phyloP scores from a whole-genome alignment of 2,797 vertebrate genomes.

The Pseudopleuronectes americanus region DNA sequence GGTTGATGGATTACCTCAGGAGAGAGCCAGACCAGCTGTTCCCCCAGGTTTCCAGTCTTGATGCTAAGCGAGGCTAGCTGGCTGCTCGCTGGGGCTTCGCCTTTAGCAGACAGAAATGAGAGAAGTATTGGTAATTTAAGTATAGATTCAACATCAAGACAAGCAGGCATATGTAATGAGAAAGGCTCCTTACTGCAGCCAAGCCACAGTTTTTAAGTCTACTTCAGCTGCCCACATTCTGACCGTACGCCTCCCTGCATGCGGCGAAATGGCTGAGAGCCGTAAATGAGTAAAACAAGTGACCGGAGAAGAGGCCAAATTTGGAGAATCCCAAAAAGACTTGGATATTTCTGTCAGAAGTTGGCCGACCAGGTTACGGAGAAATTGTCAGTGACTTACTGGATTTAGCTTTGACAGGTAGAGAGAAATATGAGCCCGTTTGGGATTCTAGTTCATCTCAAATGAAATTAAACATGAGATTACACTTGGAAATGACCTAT shows the following conservation, averaged over 20 bases:
- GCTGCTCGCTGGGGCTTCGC: too few species aligned
- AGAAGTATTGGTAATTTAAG: not conserved
- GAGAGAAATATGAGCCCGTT: constrained; percentile 16
- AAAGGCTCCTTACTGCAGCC: not conserved
- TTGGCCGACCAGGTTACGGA: not conserved
- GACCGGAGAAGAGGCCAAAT: constrained; percentile 6
- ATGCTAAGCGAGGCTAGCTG: too few species aligned
- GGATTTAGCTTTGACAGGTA: constrained; percentile 40
- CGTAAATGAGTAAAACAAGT: constrained; percentile 13
- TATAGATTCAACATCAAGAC: not conserved
- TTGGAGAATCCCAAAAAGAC: constrained; percentile 20
- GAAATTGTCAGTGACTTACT: constrained; percentile 15
- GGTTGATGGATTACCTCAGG: too few species aligned
- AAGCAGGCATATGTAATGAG: not conserved
- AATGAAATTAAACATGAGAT: constrained; percentile 49
- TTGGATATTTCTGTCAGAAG: constrained; percentile 11
- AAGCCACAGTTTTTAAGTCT: too few species aligned
- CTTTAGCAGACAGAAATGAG: too few species aligned
- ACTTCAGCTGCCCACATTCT: too few species aligned
- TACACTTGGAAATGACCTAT: constrained; percentile 26
- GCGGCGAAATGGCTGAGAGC: too few species aligned
- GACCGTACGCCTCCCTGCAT: too few species aligned
- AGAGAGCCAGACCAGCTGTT: too few species aligned
- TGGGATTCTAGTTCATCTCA: not conserved
- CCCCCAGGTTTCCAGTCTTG: too few species aligned